phyloP scores from a whole-genome alignment of 2,113 vertebrate genomes.

The Festucalex cinctus region DNA sequence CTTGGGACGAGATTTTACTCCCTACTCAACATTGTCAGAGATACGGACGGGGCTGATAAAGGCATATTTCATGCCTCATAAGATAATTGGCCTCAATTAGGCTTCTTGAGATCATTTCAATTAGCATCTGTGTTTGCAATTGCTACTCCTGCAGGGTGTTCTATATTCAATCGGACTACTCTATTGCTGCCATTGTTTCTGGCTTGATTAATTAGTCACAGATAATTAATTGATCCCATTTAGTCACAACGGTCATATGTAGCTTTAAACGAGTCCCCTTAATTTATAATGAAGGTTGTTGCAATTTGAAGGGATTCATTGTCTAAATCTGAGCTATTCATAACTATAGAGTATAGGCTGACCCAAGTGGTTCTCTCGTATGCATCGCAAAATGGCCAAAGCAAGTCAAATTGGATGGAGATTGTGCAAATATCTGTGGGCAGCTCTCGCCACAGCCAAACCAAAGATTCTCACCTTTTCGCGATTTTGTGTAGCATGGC shows the following conservation, averaged over 20 bases:
- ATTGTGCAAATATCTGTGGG: too few species aligned
- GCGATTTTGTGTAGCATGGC: too few species aligned
- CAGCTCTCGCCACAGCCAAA: too few species aligned
- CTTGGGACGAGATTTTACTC: slow-evolving; percentile 90
- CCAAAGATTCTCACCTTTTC: too few species aligned
- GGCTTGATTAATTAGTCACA: slow-evolving; percentile 60
- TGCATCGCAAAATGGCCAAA: not conserved
- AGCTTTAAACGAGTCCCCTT: not conserved
- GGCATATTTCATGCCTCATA: not conserved
- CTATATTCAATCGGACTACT: slow-evolving; percentile 39
- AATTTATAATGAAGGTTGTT: not conserved
- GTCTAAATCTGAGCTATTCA: not conserved
- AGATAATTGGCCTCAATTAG: slow-evolving; percentile 44
- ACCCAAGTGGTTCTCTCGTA: not conserved
- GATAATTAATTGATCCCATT: slow-evolving; percentile 47
- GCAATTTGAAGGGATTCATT: not conserved
- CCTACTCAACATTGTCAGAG: slow-evolving; percentile 70
- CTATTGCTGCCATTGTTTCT: slow-evolving; percentile 48
- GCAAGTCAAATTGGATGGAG: too few species aligned
- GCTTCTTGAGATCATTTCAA: slow-evolving; percentile 50
- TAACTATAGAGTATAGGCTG: not conserved
- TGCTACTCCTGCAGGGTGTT: slow-evolving; percentile 30
- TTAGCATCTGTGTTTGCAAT: slow-evolving; percentile 41
- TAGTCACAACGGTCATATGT: slow-evolving; percentile 16
- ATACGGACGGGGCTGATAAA: not conserved